phyloP scores from a whole-genome alignment of 2,888 invertebrate species.

The Tubiluchus corallicola region DNA sequence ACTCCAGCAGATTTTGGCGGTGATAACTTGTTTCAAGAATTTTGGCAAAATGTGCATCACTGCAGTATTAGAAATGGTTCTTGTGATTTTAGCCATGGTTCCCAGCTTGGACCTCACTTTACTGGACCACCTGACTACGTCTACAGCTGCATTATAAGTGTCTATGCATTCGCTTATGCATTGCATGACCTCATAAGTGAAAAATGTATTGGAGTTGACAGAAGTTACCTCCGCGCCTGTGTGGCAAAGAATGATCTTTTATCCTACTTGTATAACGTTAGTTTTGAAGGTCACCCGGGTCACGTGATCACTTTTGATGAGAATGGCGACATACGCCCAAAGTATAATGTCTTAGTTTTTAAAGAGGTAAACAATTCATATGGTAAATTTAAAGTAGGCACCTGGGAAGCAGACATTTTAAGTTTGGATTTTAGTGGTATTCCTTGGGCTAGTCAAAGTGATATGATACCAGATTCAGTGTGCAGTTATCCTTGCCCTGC shows the following conservation, averaged over 20 bases:
- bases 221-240: neutral
- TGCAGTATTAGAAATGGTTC: slow-evolving; percentile 17
- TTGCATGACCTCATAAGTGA: slow-evolving; percentile 19
- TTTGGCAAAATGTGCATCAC: slow-evolving; percentile 26
- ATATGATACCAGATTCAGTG: neutral
- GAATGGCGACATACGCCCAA: neutral
- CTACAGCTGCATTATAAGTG: slow-evolving; percentile 17
- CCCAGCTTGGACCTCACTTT: no score
- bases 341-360: neutral
- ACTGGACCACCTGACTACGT: slow-evolving; percentile 8
- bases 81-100: no score
- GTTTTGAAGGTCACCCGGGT: neutral
- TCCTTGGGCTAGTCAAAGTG: neutral
- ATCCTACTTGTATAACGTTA: neutral
- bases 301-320: neutral
- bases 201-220: slow-evolving; percentile 14
- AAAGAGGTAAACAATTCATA: neutral
- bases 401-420: neutral
- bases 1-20: slow-evolving; percentile 21
- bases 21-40: slow-evolving; percentile 29
- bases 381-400: neutral
- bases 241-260: neutral
- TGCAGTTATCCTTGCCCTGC: neutral
- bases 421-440: neutral
- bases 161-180: slow-evolving; percentile 27